These are phyloP conservation scores for Clangula hyemalis DNA, from an alignment of 2,797 vertebrate species.

Conservation along the genomic window DNA sequence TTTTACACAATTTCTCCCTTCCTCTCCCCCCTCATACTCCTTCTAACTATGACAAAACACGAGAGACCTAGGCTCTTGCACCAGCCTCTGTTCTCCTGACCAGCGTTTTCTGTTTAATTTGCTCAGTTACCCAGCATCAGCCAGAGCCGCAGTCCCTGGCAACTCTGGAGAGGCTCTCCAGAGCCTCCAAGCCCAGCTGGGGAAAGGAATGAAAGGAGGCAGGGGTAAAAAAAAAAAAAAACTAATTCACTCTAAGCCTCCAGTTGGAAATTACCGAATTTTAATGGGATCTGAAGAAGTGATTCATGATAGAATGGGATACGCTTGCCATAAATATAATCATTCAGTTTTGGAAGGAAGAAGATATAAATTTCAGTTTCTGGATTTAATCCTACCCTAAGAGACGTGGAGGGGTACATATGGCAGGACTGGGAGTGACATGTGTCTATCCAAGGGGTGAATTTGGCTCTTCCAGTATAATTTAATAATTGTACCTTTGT, in stretches of 20 bases:
- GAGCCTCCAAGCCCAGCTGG: not conserved
- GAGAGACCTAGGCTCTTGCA: conserved; percentile 36
- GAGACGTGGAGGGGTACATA: not conserved
- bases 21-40: not conserved
- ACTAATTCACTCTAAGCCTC: not conserved
- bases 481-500: not conserved
- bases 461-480: not conserved
- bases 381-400: not conserved
- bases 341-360: not conserved
- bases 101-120: conserved; percentile 51
- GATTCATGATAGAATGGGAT: not conserved
- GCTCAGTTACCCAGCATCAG: conserved; percentile 19
- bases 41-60: conserved; percentile 47
- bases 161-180: not conserved
- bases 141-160: not conserved
- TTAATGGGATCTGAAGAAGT: not conserved
- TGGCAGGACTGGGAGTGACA: not conserved
- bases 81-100: conserved; percentile 55
- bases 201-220: not conserved
- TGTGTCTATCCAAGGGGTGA: not conserved
- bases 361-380: not conserved
- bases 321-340: not conserved
- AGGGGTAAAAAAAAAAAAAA: not conserved
- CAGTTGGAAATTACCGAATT: not conserved
- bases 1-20: conserved; percentile 64